phyloP scores from a whole-genome alignment of 2,888 invertebrate species.

The Cerastoderma edule region DNA sequence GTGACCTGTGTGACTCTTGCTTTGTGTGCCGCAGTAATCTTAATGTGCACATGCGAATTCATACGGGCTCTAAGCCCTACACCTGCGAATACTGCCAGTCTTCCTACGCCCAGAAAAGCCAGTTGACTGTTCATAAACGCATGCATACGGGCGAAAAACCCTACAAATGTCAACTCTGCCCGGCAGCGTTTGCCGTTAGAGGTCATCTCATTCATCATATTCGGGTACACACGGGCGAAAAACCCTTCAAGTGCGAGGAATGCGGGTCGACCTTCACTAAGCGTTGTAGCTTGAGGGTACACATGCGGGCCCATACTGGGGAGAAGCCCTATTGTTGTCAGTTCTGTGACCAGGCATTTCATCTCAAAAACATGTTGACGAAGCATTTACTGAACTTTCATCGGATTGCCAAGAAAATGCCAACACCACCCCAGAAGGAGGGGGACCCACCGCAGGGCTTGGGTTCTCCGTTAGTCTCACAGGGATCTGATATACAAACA shows the following conservation, averaged over 20 bases:
- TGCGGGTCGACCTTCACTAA: slow-evolving; percentile 18
- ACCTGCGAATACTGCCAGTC: slow-evolving; percentile 8
- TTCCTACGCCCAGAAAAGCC: slow-evolving; percentile 8
- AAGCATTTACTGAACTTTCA: slow-evolving; percentile 19
- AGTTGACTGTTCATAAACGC: slow-evolving; percentile 9
- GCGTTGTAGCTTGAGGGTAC: slow-evolving; percentile 18
- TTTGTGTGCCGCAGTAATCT: slow-evolving; percentile 23
- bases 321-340: slow-evolving; percentile 10
- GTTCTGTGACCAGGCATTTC: slow-evolving; percentile 20
- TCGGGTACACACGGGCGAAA: slow-evolving; percentile 4
- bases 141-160: slow-evolving; percentile 17
- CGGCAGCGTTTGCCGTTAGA: slow-evolving; percentile 11
- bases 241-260: slow-evolving; percentile 11
- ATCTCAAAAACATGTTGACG: slow-evolving; percentile 21
- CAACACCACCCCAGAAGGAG: slow-evolving; percentile 11
- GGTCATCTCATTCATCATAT: slow-evolving; percentile 19
- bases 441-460: slow-evolving; percentile 8
- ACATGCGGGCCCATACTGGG: slow-evolving; percentile 15
- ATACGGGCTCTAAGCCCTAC: slow-evolving; percentile 19
- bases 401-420: slow-evolving; percentile 13
- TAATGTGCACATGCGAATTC: slow-evolving; percentile 13
- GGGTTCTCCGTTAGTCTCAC: neutral
- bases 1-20: slow-evolving; percentile 5
- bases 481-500: neutral
- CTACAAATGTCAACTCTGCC: slow-evolving; percentile 17